Percentiles rank a stretch among this genome's conserved stretches.
phyloP scores from a whole-genome alignment of 2,888 invertebrate species.

The Lochmaea crataegi region DNA sequence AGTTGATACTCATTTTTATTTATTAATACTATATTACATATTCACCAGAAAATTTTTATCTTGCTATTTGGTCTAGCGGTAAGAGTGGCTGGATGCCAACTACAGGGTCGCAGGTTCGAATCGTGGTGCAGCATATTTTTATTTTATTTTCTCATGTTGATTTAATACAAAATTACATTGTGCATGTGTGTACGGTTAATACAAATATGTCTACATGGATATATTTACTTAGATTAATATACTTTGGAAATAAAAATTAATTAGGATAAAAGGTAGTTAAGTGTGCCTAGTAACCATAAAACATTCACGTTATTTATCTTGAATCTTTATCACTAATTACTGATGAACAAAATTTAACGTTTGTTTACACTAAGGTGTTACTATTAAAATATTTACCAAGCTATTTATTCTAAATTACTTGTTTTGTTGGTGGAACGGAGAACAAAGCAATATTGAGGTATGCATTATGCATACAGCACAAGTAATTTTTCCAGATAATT shows the following conservation, averaged over 20 bases:
- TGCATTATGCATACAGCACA: slow-evolving; percentile 3
- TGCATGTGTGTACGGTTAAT: no score
- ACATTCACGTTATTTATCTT: neutral
- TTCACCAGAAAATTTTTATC: no score
- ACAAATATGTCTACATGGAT: no score
- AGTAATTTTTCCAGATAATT: slow-evolving; percentile 37
- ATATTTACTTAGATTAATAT: no score
- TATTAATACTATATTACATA: neutral
- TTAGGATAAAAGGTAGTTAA: neutral
- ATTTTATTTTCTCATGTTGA: no score
- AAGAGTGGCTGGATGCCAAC: no score
- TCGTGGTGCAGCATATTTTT: no score
- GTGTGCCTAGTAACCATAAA: neutral
- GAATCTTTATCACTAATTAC: neutral
- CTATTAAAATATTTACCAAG: neutral
- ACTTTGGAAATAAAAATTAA: no score
- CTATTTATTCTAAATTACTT: neutral
- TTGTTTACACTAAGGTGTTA: neutral
- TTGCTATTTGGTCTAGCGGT: no score
- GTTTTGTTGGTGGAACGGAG: neutral
- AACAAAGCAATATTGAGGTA: slow-evolving; percentile 14
- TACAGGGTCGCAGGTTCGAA: no score
- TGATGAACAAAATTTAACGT: neutral
- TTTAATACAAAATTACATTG: no score
- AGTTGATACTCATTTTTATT: neutral